A percentile compares a stretch with the other conserved stretches of the same genome.
These are phyloP conservation scores for Incurvaria masculella DNA, from an alignment of 2,888 invertebrate genomes.

Conservation along the genomic window DNA sequence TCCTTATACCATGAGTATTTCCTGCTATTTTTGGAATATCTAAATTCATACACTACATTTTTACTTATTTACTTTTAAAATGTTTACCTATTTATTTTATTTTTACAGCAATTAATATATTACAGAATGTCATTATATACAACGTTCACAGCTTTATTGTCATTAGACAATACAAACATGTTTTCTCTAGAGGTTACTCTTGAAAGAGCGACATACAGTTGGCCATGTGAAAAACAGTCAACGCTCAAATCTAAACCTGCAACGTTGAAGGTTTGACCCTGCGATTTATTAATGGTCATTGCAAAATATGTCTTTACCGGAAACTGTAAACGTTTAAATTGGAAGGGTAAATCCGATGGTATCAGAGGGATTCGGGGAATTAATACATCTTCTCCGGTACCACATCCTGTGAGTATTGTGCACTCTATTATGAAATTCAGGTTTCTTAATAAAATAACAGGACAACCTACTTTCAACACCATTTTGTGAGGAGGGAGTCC, in stretches of 20 bases:
- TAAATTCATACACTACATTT: too few relatives aligned
- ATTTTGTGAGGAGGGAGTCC: constrained; percentile 11
- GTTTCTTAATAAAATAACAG: neutral
- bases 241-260: too few relatives aligned
- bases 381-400: neutral
- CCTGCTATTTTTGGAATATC: too few relatives aligned
- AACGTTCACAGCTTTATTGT: too few relatives aligned
- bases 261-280: constrained; percentile 11
- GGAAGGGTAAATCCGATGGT: constrained; percentile 3
- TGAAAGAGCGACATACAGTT: neutral
- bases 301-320: constrained; percentile 12
- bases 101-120: too few relatives aligned
- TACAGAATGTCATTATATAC: too few relatives aligned
- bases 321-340: constrained; percentile 10
- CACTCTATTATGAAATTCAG: neutral
- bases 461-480: constrained; percentile 5
- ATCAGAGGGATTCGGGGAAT: neutral
- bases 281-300: constrained; percentile 12
- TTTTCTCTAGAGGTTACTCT: too few relatives aligned
- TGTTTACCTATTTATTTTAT: too few relatives aligned
- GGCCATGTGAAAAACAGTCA: neutral
- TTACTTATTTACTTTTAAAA: too few relatives aligned
- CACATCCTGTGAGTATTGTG: neutral
- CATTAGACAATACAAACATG: too few relatives aligned
- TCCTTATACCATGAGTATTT: too few relatives aligned